Percentiles rank a stretch among this genome's conserved stretches.
Evolutionary conservation across 2,888 invertebrate species (phyloP).

Genomic region (Proisotoma minuta): DNA sequence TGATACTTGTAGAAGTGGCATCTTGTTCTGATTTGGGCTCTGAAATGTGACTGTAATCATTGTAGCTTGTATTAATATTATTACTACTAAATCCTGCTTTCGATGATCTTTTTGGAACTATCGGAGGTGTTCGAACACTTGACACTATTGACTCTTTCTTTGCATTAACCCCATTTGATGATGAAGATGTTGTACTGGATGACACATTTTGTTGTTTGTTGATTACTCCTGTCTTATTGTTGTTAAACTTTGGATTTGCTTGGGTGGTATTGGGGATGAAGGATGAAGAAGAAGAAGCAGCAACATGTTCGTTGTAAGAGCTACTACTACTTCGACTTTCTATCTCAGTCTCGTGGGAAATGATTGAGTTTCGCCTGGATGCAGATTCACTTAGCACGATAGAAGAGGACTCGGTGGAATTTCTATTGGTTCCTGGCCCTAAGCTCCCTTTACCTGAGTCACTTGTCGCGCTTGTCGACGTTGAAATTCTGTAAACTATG

Average conservation of each 20-base stretch:
- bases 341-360: slow-evolving; percentile 40
- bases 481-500: slow-evolving; percentile 38
- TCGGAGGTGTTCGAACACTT: too few species aligned
- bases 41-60: not conserved
- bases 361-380: slow-evolving; percentile 45
- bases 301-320: too few species aligned
- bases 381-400: slow-evolving; percentile 41
- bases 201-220: not conserved
- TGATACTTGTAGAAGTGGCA: slow-evolving; percentile 10
- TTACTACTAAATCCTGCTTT: not conserved
- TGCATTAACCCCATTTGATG: too few species aligned
- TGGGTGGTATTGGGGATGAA: not conserved
- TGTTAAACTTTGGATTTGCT: too few species aligned
- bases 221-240: not conserved
- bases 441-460: slow-evolving; percentile 47
- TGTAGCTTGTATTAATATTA: too few species aligned
- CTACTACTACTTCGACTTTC: slow-evolving; percentile 23
- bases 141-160: too few species aligned
- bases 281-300: not conserved
- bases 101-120: too few species aligned
- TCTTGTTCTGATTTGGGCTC: slow-evolving; percentile 15
- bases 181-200: too few species aligned
- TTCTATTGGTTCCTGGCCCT: slow-evolving; percentile 44
- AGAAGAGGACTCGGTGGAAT: slow-evolving; percentile 46
- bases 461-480: slow-evolving; percentile 38